Evolutionary conservation across 2,797 vertebrate species (phyloP).

Genomic region (Sebastes ruberrimus): DNA sequence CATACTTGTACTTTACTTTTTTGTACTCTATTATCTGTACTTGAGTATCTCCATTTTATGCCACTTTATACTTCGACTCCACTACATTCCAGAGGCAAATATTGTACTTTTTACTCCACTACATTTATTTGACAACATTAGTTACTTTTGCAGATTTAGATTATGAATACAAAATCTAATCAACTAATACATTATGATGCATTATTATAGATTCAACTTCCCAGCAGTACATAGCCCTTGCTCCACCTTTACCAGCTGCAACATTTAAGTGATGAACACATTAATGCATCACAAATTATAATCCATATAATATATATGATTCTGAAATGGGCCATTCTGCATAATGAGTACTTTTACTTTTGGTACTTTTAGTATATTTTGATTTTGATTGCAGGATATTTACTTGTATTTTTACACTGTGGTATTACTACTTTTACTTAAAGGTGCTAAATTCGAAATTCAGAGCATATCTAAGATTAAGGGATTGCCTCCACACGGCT

Average conservation of each 20-base stretch:
- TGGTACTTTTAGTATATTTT: too few species aligned
- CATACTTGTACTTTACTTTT: not conserved
- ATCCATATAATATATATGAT: not conserved
- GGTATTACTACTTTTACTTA: not conserved
- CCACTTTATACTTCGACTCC: not conserved
- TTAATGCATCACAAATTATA: not conserved
- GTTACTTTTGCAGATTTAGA: not conserved
- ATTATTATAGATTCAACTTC: not conserved
- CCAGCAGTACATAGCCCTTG: not conserved
- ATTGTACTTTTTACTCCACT: not conserved
- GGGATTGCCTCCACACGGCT: too few species aligned
- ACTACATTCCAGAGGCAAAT: not conserved
- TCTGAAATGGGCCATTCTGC: not conserved
- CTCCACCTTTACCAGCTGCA: not conserved
- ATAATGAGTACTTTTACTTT: not conserved
- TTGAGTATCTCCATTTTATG: not conserved
- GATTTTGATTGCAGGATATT: not conserved
- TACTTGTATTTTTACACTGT: not conserved
- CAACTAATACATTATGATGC: not conserved
- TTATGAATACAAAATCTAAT: not conserved
- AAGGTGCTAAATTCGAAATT: too few species aligned
- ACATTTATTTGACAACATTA: not conserved
- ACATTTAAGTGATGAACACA: not conserved
- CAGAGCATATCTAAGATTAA: too few species aligned
- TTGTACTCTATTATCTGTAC: not conserved